Evolutionary conservation across 2,113 vertebrate species (phyloP).

Genomic region (Nipponia nippon): DNA sequence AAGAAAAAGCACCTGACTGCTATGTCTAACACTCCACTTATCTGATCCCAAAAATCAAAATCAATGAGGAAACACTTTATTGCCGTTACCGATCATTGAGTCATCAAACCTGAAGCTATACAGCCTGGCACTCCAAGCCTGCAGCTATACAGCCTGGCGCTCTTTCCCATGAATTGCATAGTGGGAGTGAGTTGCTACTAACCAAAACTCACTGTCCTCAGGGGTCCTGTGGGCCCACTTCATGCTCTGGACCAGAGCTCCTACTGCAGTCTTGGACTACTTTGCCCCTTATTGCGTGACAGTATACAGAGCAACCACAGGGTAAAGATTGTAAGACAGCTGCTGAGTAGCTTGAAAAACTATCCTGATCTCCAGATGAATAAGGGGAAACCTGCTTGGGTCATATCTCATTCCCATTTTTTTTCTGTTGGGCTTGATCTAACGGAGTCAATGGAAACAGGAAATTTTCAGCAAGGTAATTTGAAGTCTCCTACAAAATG

Average conservation of each 20-base stretch:
- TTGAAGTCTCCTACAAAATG: neutral
- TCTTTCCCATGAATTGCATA: neutral
- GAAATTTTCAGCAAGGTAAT: neutral
- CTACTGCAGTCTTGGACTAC: neutral
- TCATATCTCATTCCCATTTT: neutral
- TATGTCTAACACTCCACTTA: neutral
- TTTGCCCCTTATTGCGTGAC: neutral
- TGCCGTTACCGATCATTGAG: fast-evolving
- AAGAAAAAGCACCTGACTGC: neutral
- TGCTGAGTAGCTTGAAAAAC: neutral
- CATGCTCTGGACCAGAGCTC: neutral
- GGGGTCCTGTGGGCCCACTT: neutral
- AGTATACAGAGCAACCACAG: neutral
- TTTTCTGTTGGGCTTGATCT: neutral
- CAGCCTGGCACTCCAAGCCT: neutral
- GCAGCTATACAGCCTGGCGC: neutral
- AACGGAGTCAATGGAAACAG: neutral
- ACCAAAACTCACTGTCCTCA: neutral
- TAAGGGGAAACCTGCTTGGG: neutral
- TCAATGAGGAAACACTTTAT: neutral
- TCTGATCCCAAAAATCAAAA: neutral
- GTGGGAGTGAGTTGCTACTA: neutral
- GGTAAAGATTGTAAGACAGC: neutral
- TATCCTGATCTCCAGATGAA: neutral
- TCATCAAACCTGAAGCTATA: neutral